Evolutionary conservation across 2,797 vertebrate genomes (phyloP), one percentile per base, ranked within the genome.

Genomic region (Psittacula echo): DNA sequence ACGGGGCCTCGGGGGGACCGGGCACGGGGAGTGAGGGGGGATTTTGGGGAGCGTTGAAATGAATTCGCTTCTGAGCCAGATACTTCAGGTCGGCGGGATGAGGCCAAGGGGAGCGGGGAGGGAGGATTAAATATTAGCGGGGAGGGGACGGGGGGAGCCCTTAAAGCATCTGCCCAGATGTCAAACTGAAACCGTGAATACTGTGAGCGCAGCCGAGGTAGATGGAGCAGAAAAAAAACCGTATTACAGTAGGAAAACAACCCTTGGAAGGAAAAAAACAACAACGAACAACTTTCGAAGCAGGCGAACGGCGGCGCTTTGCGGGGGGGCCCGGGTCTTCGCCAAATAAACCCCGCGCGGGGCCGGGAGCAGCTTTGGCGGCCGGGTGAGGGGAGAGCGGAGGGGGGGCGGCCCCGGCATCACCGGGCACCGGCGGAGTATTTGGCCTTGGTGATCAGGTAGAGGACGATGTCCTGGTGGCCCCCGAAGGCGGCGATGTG

Each of bases 401-500:
- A 19, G 34, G 9, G 22, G 54, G 2, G 8, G n/a, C 34, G 26
- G 98, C 98, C 98, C 98, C 98, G 45, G 99, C 95, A 98, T 99
- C 98, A 99, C 98, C 99, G 98, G 90, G 98, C 98, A 39, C 98
- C 98, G 93, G 98, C 98, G 32, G 99, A 99, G 98, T 99, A 99
- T 98, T 99, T 99, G 98, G 99, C 99, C 99, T 99, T 99, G 98
- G 99, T 99, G 98, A 99, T 99, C 98, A 99, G 99, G 98, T 99
- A 99, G 98, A 99, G 98, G 95, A 99, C 99, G 98, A 99, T 99
- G 99, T 99, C 99, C 97, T 99, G 99, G 98, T 99, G 99, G 96
- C 99, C 99, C 81, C 99, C 99, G 96, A 99, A 99, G 83, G 99
- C 99, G 77, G 99, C 99, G 97, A 99, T 99, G 98, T 99, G 99